A percentile compares a stretch with the other conserved stretches of the same genome.
phyloP scores from a whole-genome alignment of 2,797 vertebrate species.

The Ctenopoma multispine region DNA sequence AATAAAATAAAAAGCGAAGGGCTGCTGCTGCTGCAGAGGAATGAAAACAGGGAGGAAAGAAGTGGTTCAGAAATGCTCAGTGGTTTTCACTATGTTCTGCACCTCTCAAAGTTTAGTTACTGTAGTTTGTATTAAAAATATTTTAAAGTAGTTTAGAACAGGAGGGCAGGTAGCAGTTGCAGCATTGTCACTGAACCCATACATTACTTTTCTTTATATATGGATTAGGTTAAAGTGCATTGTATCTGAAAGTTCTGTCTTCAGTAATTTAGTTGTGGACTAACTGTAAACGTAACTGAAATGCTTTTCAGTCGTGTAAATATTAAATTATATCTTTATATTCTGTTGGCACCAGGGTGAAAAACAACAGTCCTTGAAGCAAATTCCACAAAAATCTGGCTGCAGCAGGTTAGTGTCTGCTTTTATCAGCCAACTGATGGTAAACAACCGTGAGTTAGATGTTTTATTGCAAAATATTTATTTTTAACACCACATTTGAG shows the following conservation, averaged over 20 bases:
- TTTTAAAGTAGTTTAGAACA: conserved; percentile 29
- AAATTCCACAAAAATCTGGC: conserved; percentile 1
- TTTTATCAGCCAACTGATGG: background rate
- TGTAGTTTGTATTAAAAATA: background rate
- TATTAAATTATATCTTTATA: conserved; percentile 6
- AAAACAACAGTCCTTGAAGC: conserved; percentile 15
- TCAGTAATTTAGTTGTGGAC: conserved; percentile 8
- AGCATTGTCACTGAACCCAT: conserved; percentile 5
- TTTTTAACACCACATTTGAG: conserved; percentile 7
- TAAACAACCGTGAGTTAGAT: background rate
- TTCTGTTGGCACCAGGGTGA: conserved; percentile 35
- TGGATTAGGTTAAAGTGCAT: conserved; percentile 68
- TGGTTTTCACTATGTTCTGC: conserved; percentile 30
- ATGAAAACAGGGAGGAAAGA: conserved; percentile 5
- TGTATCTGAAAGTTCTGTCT: conserved; percentile 40
- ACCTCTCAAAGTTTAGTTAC: background rate
- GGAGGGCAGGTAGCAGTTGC: background rate
- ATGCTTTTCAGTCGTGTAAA: background rate
- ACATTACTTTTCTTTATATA: conserved; percentile 11
- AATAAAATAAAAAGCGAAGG: conserved; percentile 24
- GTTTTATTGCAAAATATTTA: background rate
- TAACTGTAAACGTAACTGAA: conserved; percentile 23
- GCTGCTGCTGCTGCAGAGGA: conserved; percentile 8
- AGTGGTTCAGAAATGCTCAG: conserved; percentile 35
- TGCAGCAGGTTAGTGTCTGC: background rate